phyloP scores from a whole-genome alignment of 2,888 invertebrate species.

The Bombyx huttoni region DNA sequence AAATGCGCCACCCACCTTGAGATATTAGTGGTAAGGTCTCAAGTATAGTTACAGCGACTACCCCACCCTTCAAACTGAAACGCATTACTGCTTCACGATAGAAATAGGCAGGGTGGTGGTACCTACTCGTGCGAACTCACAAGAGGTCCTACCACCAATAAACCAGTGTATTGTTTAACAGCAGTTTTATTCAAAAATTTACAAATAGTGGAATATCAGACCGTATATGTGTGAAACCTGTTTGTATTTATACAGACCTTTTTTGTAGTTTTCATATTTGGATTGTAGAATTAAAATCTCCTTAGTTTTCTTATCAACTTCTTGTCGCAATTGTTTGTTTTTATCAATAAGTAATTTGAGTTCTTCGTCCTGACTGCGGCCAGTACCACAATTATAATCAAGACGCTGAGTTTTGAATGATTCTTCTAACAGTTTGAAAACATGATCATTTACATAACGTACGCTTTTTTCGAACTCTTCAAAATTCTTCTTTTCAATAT shows the following conservation, averaged over 20 bases:
- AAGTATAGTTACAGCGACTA: too few species aligned
- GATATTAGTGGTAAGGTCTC: too few species aligned
- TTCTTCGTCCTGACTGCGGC: constrained; percentile 35
- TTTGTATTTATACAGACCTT: constrained; percentile 24
- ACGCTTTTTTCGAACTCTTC: constrained; percentile 24
- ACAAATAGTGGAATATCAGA: too few species aligned
- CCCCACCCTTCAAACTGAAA: too few species aligned
- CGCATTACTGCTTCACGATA: too few species aligned
- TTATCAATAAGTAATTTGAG: constrained; percentile 30
- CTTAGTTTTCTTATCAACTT: constrained; percentile 37
- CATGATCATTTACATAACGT: constrained; percentile 17
- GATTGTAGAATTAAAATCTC: constrained; percentile 30
- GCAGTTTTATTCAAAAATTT: too few species aligned
- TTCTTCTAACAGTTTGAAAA: constrained; percentile 27
- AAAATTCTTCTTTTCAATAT: constrained; percentile 19
- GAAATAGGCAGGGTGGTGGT: too few species aligned
- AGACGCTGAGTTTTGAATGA: constrained; percentile 24
- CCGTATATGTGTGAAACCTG: too few species aligned
- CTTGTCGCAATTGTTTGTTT: constrained; percentile 37
- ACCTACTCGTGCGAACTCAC: too few species aligned
- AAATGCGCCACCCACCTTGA: too few species aligned
- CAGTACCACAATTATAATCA: constrained; percentile 15
- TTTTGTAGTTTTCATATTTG: constrained; percentile 43
- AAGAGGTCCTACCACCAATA: too few species aligned
- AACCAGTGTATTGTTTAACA: too few species aligned